Percentiles rank a stretch among this genome's conserved stretches.
These are phyloP conservation scores for Bradypodion pumilum DNA, from an alignment of 2,797 vertebrate species.

Conservation along the genomic window DNA sequence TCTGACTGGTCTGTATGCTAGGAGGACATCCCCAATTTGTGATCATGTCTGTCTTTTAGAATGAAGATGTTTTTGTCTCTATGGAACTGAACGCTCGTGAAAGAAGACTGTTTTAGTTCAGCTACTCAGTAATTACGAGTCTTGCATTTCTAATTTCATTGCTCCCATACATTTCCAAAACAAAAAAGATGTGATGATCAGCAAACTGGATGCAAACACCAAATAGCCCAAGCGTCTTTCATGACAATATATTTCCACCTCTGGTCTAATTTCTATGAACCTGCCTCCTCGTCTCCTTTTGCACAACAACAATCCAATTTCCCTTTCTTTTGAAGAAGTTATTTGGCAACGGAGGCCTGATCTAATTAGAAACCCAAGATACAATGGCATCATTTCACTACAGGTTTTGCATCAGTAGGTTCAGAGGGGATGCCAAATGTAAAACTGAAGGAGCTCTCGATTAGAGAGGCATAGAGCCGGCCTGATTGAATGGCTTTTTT, in stretches of 20 bases:
- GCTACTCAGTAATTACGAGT: not conserved
- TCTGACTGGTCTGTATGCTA: no score
- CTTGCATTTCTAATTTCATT: not conserved
- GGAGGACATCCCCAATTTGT: no score
- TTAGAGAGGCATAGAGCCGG: not conserved
- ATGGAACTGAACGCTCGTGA: not conserved
- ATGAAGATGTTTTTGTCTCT: not conserved
- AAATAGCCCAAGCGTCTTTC: no score
- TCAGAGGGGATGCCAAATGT: slow-evolving; percentile 21
- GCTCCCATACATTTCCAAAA: not conserved
- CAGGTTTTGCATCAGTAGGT: not conserved
- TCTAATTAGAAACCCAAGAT: slow-evolving; percentile 28
- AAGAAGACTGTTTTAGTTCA: not conserved
- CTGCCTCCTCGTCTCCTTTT: not conserved
- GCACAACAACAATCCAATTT: not conserved
- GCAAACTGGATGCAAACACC: no score
- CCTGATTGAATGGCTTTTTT: not conserved
- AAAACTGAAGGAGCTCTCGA: not conserved
- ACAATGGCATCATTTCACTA: not conserved
- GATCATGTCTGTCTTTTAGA: not conserved
- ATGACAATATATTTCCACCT: no score
- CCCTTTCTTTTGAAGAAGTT: slow-evolving; percentile 7
- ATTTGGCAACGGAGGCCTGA: slow-evolving; percentile 22
- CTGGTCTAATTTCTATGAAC: not conserved
- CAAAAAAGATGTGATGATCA: no score